Percentiles rank a stretch among this genome's conserved stretches.
Evolutionary conservation across 2,888 invertebrate genomes (phyloP).

Genomic region (Oxystoma pomonae): DNA sequence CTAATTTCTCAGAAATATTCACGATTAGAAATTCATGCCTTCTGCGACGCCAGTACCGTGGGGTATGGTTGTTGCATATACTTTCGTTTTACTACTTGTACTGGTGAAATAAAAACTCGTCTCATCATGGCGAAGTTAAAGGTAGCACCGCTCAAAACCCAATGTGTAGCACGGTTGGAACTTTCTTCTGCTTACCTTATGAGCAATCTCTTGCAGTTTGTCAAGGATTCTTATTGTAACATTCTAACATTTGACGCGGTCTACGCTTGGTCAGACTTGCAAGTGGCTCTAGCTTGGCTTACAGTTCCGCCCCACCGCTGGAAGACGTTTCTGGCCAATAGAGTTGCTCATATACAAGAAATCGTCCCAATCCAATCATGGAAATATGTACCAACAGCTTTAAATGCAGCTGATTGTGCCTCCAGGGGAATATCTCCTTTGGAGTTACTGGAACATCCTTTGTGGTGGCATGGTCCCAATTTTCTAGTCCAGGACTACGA

Average conservation of each 20-base stretch:
- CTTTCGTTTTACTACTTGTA: not conserved
- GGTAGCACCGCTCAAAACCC: not conserved
- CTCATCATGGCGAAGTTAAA: not conserved
- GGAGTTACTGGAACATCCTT: not conserved
- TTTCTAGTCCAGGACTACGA: not conserved
- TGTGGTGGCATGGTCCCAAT: not conserved
- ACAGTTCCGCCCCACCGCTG: not conserved
- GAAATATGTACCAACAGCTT: not conserved
- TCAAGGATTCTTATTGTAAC: not conserved
- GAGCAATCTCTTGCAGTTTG: not conserved
- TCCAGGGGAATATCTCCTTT: not conserved
- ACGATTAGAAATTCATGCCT: not conserved
- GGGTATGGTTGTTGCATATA: not conserved
- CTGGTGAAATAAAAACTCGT: not conserved
- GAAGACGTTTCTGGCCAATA: not conserved
- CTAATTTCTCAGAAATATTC: not conserved
- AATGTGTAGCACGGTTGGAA: not conserved
- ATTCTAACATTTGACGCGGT: not conserved
- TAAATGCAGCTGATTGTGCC: not conserved
- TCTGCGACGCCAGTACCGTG: not conserved
- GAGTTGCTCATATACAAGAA: not conserved
- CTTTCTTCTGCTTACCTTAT: not conserved
- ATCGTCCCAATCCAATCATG: not conserved
- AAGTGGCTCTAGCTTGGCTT: constrained; percentile 1
- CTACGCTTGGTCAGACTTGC: not conserved